Conservation (phyloP, 2,888 invertebrate genomes). For the Trachelus troglodyta region DNA sequence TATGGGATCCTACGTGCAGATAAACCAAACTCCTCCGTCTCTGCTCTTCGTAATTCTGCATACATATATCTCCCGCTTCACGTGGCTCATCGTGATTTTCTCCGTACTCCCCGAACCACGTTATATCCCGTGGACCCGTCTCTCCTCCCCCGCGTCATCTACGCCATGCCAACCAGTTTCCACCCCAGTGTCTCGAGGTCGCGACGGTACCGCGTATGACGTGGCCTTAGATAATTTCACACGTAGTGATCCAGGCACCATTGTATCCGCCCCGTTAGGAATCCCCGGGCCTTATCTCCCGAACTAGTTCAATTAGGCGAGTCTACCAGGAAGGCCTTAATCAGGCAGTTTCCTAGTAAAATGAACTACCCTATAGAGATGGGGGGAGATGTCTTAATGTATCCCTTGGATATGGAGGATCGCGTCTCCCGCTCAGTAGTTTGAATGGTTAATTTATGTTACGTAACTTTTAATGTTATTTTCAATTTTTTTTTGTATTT, state of each 20-base stretch:
- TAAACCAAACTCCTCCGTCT: constrained; percentile 30
- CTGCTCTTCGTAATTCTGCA: constrained; percentile 14
- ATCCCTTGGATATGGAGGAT: too few species aligned
- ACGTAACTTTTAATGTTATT: too few species aligned
- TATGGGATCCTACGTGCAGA: constrained; percentile 37
- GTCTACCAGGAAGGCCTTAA: constrained; percentile 11
- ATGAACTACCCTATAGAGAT: constrained; percentile 1
- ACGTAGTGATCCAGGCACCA: constrained; percentile 27
- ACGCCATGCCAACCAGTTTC: constrained; percentile 1
- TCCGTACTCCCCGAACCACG: neutral
- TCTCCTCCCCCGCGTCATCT: neutral
- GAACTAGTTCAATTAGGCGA: constrained; percentile 20
- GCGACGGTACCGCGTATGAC: constrained; percentile 26
- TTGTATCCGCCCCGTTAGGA: constrained; percentile 17
- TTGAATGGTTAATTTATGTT: too few species aligned
- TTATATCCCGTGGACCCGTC: constrained; percentile 1
- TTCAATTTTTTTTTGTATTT: too few species aligned
- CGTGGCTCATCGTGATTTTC: neutral
- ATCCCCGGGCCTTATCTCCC: neutral
- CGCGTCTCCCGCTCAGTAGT: too few species aligned
- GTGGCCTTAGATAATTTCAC: constrained; percentile 42
- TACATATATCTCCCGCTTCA: neutral
- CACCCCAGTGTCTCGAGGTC: constrained; percentile 26
- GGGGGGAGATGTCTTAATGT: constrained; percentile 18
- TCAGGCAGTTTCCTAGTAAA: neutral